These are phyloP conservation scores for Caenorhabditis auriculariae DNA, from an alignment of 2,888 invertebrate species.

Conservation along the genomic window DNA sequence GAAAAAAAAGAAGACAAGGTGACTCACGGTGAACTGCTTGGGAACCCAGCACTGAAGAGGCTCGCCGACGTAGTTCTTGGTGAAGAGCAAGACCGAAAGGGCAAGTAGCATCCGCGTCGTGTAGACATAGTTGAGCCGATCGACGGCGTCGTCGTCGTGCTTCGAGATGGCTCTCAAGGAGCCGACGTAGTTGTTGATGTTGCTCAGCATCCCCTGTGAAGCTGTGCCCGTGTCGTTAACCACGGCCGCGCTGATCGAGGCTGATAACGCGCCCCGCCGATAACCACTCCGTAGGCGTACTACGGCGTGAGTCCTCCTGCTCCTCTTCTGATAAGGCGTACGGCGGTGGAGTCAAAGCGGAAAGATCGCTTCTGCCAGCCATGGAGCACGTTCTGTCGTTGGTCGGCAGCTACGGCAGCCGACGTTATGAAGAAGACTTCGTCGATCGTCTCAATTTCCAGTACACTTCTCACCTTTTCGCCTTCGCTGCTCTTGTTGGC, in stretches of 20 bases:
- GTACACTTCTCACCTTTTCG: constrained; percentile 65
- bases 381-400: constrained; percentile 32
- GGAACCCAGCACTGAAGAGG: constrained; percentile 66
- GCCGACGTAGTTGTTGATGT: constrained; percentile 20
- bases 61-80: constrained; percentile 67
- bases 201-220: constrained; percentile 32
- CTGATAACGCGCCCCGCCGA: not conserved
- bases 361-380: not conserved
- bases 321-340: constrained; percentile 15
- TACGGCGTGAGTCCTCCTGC: constrained; percentile 16
- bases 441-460: constrained; percentile 66
- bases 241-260: not conserved
- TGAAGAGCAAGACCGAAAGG: constrained; percentile 65
- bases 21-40: constrained; percentile 47
- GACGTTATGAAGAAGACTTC: constrained; percentile 64
- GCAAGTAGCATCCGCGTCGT: constrained; percentile 65
- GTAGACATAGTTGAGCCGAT: constrained; percentile 66
- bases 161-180: constrained; percentile 25
- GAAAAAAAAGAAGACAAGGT: not conserved
- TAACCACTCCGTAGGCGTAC: no score
- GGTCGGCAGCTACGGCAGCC: constrained; percentile 13
- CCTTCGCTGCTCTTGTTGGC: constrained; percentile 64
- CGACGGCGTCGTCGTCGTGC: constrained; percentile 65
- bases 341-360: constrained; percentile 1
- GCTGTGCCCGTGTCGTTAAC: not conserved